Base-by-base conservation (phyloP, 2,113 vertebrate genomes). In the Daboia siamensis region DNA sequence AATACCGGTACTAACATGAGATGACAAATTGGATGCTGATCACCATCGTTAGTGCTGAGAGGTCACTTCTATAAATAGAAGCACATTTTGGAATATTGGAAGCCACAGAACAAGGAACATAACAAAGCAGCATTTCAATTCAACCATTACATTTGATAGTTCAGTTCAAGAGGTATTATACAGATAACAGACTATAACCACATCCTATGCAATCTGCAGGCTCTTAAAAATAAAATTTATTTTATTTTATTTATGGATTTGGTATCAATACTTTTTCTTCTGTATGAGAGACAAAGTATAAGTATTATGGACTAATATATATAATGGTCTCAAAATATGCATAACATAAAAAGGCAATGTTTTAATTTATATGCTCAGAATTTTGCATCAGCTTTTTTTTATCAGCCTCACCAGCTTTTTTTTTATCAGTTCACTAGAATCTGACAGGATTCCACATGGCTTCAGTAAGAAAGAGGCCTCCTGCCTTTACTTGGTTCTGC, bases 1-100 rank as follows among this genome's bases (percentile, higher is more conserved):
- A 80, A 87, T 91, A 57, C 48, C 8, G 8, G 48, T 51, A 9
- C 0, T 86, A 26, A 88, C 90, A 48, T 11, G 51, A 64, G 90
- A n/a, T n/a, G 44, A 93, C 91, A 90, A 61, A 51, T 64, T 88
- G 91, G 89, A 0, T 88, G 86, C 74, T 90, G 57, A 64, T 29
- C 88, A 94, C 4, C 48, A 80, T 84, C 39, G 56, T 20, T 61
- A 56, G 9, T 92, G 87, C 5, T 74, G 86, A 56, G 94, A 55
- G n/a, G n/a, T 33, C n/a, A 74, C 33, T 74, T 74, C n/a, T 74
- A 33, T 46, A 55, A 88, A 56, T 51, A 87, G 48, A 7, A 55
- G 24, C 26, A 24, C 48, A 80, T 52, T 74, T 74, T 74, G 69
- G n/a, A 74, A 74, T 74, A n/a, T 17, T 74, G 13, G 13, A 74